Base-by-base conservation (phyloP, 92 coral and sea anemone genomes). In the Palythoa grandiflora region DNA sequence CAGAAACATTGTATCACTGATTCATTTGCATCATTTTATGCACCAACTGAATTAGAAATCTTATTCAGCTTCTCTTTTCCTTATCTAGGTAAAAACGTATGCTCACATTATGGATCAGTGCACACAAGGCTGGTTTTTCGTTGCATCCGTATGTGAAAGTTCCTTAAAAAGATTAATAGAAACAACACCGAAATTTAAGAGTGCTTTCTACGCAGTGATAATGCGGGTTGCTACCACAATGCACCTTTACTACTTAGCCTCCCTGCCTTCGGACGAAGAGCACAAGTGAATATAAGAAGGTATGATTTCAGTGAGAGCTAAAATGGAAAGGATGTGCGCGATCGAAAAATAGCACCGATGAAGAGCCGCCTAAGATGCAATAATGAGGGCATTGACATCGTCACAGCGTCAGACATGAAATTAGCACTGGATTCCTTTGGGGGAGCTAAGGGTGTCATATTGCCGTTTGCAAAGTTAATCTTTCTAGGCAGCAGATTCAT, bases 281-380 rank as follows among this genome's bases (percentile, higher is more conserved):
- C 80, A 35, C 84, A 87, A 3, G 60, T 80, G 21, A 78, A 79
- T n/a, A 77, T 89, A 6, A 54, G 57, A 52, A 75, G 94, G 52
- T 85, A 83, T 72, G 91, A 91, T 61, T 88, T 77, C 75, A 87
- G 90, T 83, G 90, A 90, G 60, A 40, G 47, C 47, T 5, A 54
- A 12, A 54, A 54, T 54, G 60, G 9, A 5, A 54, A 54, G 60
- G 60, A 54, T 54, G 60, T 54, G 12, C 2, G 12, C 60, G 60
- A 54, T 15, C 88, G 94, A 38, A 87, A 90, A 50, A 92, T 92
- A 73, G 94, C 94, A 38, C 66, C 92, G 13, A 86, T 85, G 90
- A 92, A 89, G 79, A 80, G 88, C 73, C 92, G 90, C 84, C 90
- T 89, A 78, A 90, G 89, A 20, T 87, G 95, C 54, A 87, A 70